phyloP scores from a whole-genome alignment of 1,140 invertebrate genomes.

The Orius insidiosus region DNA sequence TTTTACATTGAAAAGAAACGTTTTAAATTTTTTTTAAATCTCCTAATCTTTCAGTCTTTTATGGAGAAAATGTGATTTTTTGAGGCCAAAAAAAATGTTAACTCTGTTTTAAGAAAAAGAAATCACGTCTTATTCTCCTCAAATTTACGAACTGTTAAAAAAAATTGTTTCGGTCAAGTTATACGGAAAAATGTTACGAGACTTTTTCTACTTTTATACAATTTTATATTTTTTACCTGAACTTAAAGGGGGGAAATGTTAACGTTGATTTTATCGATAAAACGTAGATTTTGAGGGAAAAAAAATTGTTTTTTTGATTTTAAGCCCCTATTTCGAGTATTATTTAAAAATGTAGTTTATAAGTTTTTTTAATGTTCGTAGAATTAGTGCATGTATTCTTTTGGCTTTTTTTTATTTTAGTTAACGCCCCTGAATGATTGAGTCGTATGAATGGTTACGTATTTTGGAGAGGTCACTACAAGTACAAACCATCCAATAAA shows the following conservation, averaged over 20 bases:
- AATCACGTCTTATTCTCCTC: background rate
- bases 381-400: constrained; percentile 5
- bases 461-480: constrained; percentile 14
- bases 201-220: constrained; percentile 7
- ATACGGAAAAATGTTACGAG: background rate
- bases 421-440: constrained; percentile 12
- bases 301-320: constrained; percentile 1
- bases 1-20: no score
- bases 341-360: background rate
- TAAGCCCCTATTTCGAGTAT: background rate
- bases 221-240: constrained; percentile 8
- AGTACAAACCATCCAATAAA: constrained; percentile 16
- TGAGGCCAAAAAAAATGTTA: no score
- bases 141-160: background rate
- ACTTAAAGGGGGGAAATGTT: background rate
- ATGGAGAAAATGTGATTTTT: no score
- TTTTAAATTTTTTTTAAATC: no score
- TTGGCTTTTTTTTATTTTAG: background rate
- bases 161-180: background rate
- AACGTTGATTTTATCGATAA: background rate
- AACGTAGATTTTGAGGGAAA: background rate
- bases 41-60: no score
- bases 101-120: no score
- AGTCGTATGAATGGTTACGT: constrained; percentile 6
- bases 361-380: no score